Conservation (phyloP, 2,797 vertebrate genomes). For the Gymnothorax reevesii region DNA sequence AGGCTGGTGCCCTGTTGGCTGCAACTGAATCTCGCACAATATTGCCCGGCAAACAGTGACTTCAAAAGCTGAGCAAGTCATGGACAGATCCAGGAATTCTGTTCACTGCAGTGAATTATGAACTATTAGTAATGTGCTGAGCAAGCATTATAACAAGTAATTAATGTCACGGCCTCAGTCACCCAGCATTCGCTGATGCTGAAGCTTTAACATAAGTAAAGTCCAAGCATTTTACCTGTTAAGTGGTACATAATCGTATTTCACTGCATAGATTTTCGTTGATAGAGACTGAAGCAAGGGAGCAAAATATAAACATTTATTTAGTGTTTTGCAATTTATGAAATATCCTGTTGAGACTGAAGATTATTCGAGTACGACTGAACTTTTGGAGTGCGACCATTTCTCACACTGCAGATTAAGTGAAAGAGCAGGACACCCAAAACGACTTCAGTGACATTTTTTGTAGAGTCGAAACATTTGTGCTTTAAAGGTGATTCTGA, state of each 20-base stretch:
- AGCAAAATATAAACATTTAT: neutral
- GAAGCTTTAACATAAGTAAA: neutral
- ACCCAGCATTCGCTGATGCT: neutral
- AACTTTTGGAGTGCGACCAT: neutral
- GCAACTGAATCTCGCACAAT: neutral
- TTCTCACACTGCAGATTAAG: neutral
- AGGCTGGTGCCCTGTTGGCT: neutral
- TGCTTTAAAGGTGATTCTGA: neutral
- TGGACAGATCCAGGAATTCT: neutral
- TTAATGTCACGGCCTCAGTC: neutral
- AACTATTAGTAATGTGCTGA: constrained; percentile 13
- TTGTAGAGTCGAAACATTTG: neutral
- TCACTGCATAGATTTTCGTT: neutral
- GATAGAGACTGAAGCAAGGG: neutral
- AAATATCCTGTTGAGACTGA: neutral
- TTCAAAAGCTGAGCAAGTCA: neutral
- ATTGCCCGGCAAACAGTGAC: neutral
- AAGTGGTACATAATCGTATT: neutral
- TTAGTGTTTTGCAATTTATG: neutral
- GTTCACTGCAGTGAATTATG: constrained; percentile 1
- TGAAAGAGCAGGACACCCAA: neutral
- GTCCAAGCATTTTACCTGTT: neutral
- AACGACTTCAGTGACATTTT: neutral
- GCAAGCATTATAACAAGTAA: constrained; percentile 11
- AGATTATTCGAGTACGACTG: neutral